Conservation (phyloP, 2,797 vertebrate species). For the Sylvia borin region DNA sequence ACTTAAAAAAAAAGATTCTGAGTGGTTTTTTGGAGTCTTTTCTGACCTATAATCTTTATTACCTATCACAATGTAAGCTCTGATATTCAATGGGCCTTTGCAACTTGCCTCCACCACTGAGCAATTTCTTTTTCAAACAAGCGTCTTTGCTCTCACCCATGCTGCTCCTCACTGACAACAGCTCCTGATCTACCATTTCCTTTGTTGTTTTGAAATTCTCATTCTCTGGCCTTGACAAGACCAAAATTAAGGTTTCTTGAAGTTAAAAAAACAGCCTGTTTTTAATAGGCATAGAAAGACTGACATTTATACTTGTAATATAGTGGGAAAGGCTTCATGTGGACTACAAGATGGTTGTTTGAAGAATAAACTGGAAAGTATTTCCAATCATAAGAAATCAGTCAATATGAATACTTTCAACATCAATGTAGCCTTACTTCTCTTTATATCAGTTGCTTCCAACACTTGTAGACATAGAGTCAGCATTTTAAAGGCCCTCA, state of each 20-base stretch:
- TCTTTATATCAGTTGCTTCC: neutral
- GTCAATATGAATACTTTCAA: neutral
- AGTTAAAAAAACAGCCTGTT: neutral
- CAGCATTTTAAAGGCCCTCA: neutral
- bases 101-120: neutral
- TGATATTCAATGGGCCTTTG: neutral
- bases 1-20: neutral
- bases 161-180: neutral
- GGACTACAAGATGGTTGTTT: neutral
- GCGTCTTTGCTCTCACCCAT: neutral
- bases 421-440: neutral
- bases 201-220: neutral
- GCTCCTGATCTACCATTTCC: neutral
- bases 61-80: neutral
- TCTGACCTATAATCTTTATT: neutral
- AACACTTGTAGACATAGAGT: neutral
- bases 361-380: neutral
- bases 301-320: neutral
- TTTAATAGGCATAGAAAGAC: neutral
- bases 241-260: neutral
- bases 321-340: neutral
- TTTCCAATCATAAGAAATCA: neutral
- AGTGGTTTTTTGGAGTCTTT: fast-evolving
- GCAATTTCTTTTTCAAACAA: neutral
- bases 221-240: neutral